Evolutionary conservation across 2,888 invertebrate genomes (phyloP).

Genomic region (Phengaris alcon): DNA sequence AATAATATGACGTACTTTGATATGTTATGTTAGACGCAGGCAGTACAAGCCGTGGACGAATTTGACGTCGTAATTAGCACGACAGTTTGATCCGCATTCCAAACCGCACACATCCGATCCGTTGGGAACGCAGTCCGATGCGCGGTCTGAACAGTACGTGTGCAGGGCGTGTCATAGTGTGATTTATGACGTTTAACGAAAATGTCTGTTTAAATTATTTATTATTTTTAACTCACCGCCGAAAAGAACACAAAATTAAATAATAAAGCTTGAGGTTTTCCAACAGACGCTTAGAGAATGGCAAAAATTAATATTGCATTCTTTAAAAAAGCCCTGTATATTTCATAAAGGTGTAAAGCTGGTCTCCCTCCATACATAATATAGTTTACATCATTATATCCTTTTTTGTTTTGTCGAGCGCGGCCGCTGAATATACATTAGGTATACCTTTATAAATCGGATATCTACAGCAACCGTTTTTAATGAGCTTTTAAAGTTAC

Average conservation of each 20-base stretch:
- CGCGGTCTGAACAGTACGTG: no score
- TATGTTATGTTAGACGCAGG: no score
- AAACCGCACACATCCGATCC: no score
- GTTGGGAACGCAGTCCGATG: no score
- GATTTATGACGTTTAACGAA: no score
- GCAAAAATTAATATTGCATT: conserved; percentile 9
- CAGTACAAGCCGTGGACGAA: no score
- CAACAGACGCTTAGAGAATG: not conserved
- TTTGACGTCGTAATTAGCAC: no score
- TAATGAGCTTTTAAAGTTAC: conserved; percentile 11
- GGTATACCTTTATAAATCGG: conserved; percentile 15
- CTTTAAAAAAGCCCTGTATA: not conserved
- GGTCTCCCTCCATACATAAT: conserved; percentile 1
- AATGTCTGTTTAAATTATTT: no score
- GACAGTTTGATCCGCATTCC: no score
- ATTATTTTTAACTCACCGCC: not conserved
- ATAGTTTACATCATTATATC: conserved; percentile 25
- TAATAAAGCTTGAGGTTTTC: not conserved
- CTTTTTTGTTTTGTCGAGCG: conserved; percentile 25
- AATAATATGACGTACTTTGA: no score
- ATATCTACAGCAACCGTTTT: not conserved
- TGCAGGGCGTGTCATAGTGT: no score
- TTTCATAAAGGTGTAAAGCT: not conserved
- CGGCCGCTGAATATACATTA: conserved; percentile 26
- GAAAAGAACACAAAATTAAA: not conserved